Conservation (phyloP, 2,797 vertebrate genomes). For the Pangasius larnaudii region DNA sequence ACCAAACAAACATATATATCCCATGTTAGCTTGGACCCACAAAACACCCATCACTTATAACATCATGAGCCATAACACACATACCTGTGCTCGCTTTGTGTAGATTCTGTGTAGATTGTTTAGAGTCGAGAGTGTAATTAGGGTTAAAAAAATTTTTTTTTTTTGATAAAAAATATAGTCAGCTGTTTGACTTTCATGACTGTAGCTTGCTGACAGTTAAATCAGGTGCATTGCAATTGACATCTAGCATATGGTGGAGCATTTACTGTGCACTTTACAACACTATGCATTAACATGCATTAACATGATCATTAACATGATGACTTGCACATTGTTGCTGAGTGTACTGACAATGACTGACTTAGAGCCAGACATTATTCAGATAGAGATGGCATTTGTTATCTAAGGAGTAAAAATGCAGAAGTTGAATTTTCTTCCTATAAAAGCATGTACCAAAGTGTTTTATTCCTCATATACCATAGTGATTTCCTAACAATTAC, state of each 20-base stretch:
- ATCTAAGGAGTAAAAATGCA: background rate
- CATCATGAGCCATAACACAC: background rate
- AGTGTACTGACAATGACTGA: too few species aligned
- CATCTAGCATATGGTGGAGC: background rate
- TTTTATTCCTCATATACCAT: background rate
- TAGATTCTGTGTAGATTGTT: too few species aligned
- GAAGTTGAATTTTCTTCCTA: background rate
- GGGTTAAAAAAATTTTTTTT: too few species aligned
- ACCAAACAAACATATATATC: background rate
- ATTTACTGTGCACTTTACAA: background rate
- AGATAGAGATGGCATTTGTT: background rate
- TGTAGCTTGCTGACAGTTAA: background rate
- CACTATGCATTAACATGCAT: background rate
- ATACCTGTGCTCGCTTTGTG: background rate
- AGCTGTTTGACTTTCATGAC: background rate
- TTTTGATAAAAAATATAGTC: background rate
- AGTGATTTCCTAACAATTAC: background rate
- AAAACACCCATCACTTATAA: background rate
- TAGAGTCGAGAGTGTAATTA: too few species aligned
- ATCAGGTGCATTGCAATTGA: background rate
- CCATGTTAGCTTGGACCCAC: background rate
- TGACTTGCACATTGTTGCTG: too few species aligned
- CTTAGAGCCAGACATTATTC: background rate
- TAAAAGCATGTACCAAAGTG: background rate
- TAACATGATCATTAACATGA: too few species aligned